Base-by-base conservation (phyloP, 1,140 invertebrate genomes). In the Drosophila biarmipes region DNA sequence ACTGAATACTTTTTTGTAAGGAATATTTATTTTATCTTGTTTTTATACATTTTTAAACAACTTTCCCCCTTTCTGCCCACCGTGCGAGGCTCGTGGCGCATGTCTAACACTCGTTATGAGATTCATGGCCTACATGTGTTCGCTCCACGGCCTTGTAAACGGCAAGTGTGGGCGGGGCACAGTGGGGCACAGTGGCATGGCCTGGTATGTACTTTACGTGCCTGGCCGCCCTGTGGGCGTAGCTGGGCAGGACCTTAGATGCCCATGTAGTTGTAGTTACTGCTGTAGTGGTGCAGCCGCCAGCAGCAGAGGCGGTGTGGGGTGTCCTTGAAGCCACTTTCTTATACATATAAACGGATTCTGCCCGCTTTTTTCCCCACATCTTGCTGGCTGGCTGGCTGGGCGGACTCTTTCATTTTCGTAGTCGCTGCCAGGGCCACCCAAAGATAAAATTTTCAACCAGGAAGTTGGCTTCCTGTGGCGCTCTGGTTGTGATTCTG, bases 41-140 rank as follows among this genome's bases (percentile, higher is more conserved):
- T 24, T 24, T 24, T 0, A 2, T 6, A 2, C 7, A 14, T 8
- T 48, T 48, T 31, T 29, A 4, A 10, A 21, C 4, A 11, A 4
- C 14, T 14, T 45, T 3, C 11, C 6, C 12, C 1, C 0, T 4
- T 5, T 11, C 0, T 7, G 8, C 15, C 57, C 58, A 61, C 17
- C 8, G 58, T 61, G 53, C 58, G n/a, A 40, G 52, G 43, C 45
- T 52, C 51, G 76, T 78, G 81, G 82, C 78, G 82, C 82, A 86
- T 86, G 82, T 82, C 82, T 86, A 86, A 86, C 84, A 82, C 74
- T 87, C 82, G 82, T 86, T 86, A 86, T 87, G 78, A 86, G 82
- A 86, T 86, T 86, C 82, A 86, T 86, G 84, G 82, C 82, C 82
- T 86, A 86, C 82, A 86, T 86, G 82, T 86, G 82, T 87, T 86